phyloP scores from a whole-genome alignment of 1,140 invertebrate genomes.

The Melanaphis sacchari region DNA sequence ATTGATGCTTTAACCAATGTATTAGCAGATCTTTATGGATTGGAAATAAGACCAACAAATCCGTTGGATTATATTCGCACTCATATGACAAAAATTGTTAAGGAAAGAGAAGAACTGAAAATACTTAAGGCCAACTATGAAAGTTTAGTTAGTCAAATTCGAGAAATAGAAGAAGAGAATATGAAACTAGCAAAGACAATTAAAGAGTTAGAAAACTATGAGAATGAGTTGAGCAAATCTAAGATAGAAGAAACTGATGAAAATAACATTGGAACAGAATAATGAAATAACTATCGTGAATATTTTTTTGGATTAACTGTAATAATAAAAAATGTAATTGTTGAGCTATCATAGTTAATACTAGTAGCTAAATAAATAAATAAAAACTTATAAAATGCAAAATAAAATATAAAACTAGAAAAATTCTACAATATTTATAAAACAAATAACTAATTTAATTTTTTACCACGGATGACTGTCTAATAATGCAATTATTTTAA shows the following conservation, averaged over 20 bases:
- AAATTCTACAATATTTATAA: not conserved
- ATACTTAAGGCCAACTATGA: not conserved
- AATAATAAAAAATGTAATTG: too few species aligned
- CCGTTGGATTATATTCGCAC: constrained; percentile 52
- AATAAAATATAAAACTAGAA: not conserved
- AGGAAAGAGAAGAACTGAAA: not conserved
- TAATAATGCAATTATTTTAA: too few species aligned
- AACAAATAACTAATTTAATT: too few species aligned
- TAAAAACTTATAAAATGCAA: too few species aligned
- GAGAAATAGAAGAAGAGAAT: constrained; percentile 24
- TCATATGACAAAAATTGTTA: constrained; percentile 23
- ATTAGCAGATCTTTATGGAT: constrained; percentile 1
- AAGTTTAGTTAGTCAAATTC: constrained; percentile 4
- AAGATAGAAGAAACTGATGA: not conserved
- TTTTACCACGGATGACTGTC: too few species aligned
- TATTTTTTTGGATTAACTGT: not conserved
- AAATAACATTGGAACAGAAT: not conserved
- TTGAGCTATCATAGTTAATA: too few species aligned
- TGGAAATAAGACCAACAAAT: constrained; percentile 42
- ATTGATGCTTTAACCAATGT: constrained; percentile 49
- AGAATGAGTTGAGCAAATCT: not conserved
- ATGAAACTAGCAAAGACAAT: not conserved
- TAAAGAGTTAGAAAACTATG: constrained; percentile 12
- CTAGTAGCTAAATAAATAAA: too few species aligned
- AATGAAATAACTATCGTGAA: not conserved